phyloP scores from a whole-genome alignment of 2,113 vertebrate genomes.

The Ammospiza nelsoni region DNA sequence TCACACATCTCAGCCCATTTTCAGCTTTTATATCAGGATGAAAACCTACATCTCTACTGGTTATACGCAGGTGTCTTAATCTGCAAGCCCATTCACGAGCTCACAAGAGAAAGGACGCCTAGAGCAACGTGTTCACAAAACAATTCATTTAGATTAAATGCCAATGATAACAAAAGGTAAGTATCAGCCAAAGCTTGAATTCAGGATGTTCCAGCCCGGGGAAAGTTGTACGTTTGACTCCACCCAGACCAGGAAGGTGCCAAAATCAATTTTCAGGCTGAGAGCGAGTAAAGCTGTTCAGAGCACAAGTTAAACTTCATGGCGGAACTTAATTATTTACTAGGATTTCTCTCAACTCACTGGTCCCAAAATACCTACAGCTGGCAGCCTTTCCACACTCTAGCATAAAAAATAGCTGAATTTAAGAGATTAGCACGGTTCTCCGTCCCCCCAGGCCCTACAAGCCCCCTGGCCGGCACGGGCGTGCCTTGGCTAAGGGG shows the following conservation, averaged over 20 bases:
- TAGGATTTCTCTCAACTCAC: not conserved
- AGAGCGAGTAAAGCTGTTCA: not conserved
- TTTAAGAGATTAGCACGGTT: accelerated
- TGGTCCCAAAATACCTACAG: not conserved
- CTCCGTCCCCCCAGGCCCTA: not conserved
- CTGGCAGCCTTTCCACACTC: not conserved
- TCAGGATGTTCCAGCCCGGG: accelerated
- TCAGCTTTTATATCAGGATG: not conserved
- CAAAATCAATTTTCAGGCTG: not conserved
- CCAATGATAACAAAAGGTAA: not conserved
- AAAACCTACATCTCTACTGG: not conserved
- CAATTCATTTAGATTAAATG: not conserved
- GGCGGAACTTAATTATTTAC: not conserved
- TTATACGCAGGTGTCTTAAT: accelerated
- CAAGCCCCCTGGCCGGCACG: not conserved
- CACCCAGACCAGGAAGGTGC: too few relatives aligned
- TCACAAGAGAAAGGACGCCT: not conserved
- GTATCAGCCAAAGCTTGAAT: not conserved
- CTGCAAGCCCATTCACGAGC: not conserved
- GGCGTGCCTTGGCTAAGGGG: accelerated
- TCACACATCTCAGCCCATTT: not conserved
- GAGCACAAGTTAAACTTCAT: not conserved
- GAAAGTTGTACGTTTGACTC: accelerated
- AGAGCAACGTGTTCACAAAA: not conserved
- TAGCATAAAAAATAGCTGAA: accelerated